Percentiles rank a stretch among this genome's conserved stretches.
Evolutionary conservation across 2,113 vertebrate genomes (phyloP).

Genomic region (Ursus arctos): DNA sequence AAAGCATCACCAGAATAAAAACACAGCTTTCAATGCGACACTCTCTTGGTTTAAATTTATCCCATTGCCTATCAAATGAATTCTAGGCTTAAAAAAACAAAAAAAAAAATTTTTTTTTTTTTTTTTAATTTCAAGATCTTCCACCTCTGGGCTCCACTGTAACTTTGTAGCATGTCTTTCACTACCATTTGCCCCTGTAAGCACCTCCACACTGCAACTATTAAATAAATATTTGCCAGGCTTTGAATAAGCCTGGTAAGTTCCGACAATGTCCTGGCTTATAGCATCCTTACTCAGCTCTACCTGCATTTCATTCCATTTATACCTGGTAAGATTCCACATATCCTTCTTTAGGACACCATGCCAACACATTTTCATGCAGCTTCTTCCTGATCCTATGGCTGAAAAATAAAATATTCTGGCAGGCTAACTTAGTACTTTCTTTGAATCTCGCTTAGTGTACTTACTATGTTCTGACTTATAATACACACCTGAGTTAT

Average conservation of each 20-base stretch:
- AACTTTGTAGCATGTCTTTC: not conserved
- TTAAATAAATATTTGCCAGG: not conserved
- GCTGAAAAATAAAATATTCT: not conserved
- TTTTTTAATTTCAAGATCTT: not conserved
- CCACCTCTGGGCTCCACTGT: not conserved
- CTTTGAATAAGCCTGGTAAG: not conserved
- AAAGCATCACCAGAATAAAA: not conserved
- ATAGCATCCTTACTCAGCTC: not conserved
- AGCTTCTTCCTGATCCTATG: not conserved
- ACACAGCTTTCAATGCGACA: not conserved
- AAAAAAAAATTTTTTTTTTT: not conserved
- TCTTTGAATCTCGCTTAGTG: not conserved
- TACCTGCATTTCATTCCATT: not conserved
- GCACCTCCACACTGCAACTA: not conserved
- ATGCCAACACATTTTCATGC: not conserved
- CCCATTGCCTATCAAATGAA: not conserved
- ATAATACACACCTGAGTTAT: not conserved
- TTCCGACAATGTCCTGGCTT: not conserved
- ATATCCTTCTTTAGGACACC: not conserved
- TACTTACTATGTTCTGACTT: conserved; percentile 2
- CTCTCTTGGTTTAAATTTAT: not conserved
- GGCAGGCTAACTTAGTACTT: not conserved
- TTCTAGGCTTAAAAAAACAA: not conserved
- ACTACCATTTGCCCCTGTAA: not conserved
- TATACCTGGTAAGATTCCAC: not conserved